Evolutionary conservation across 2,888 invertebrate genomes (phyloP), one percentile per base, ranked within the genome.

Genomic region (Pegoplata infirma): DNA sequence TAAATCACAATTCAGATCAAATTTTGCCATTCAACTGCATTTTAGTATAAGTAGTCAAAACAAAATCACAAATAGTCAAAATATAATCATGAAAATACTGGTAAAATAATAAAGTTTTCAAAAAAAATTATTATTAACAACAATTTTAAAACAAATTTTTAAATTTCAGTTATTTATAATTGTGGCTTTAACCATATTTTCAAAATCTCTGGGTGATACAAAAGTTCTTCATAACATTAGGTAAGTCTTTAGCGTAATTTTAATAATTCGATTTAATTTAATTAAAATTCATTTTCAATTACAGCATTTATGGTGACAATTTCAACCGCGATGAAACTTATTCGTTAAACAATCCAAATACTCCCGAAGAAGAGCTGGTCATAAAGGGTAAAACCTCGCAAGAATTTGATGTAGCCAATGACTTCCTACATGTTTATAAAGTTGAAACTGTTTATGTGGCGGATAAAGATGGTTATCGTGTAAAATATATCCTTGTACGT

Each of bases 381-480:
- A 82, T 87, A 7, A 81, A 81, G 1, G 86, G 87, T 0, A 81
- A 8, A n/a, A 72, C 76, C 12, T 76, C 53, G 0, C 82, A 82
- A 0, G 56, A 8, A 0, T 67, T 80, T 4, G 36, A 21, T 59
- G 17, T 66, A 8, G 25, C 73, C 2, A 58, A 47, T 19, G 1
- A 61, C 49, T 12, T 46, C 0, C 5, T 28, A 3, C 17, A 69
- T 7, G 12, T 61, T 4, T 83, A 80, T 14, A 56, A 1, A 5
- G 79, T 83, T 51, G 66, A 64, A 0, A 82, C 82, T 0, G 56
- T 75, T 17, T 86, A 84, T 36, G 79, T 73, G 21, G 85, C 83
- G n/a, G 85, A 86, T 51, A 82, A 84, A 2, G 71, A 68, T 63
- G 87, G 86, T n/a, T 86, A 86, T 61, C 80, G 80, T 40, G 85